Percentiles rank a stretch among this genome's conserved stretches.
phyloP scores from a whole-genome alignment of 2,797 vertebrate species.

The Lithobates sylvaticus region DNA sequence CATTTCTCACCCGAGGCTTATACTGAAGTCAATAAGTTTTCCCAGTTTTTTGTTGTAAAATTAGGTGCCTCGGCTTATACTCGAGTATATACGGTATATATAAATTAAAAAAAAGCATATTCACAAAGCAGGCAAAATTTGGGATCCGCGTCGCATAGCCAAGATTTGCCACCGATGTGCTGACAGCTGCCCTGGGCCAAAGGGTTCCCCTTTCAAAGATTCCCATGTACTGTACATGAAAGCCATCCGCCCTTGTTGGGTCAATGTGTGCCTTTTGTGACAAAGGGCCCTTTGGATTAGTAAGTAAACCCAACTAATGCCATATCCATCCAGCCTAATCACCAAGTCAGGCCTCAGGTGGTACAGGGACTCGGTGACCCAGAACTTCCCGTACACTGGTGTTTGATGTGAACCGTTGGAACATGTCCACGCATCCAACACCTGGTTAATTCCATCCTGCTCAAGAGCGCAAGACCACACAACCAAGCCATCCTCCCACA shows the following conservation, averaged over 20 bases:
- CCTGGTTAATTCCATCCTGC: conserved; percentile 34
- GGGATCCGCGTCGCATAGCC: too few relatives aligned
- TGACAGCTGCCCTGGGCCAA: too few relatives aligned
- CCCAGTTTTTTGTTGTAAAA: too few relatives aligned
- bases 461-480: not conserved
- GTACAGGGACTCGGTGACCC: conserved; percentile 14
- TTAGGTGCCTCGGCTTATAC: too few relatives aligned
- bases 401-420: not conserved
- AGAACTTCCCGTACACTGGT: not conserved
- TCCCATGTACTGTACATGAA: too few relatives aligned
- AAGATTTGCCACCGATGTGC: too few relatives aligned
- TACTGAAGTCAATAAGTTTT: too few relatives aligned
- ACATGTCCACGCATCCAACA: conserved; percentile 7
- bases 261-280: not conserved
- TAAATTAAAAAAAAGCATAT: too few relatives aligned
- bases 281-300: conserved; percentile 14
- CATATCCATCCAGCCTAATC: not conserved
- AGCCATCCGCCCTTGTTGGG: not conserved
- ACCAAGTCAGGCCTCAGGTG: not conserved
- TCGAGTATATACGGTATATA: too few relatives aligned
- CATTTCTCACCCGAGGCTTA: too few relatives aligned
- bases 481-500: not conserved
- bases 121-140: too few relatives aligned
- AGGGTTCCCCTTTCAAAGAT: too few relatives aligned
- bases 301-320: not conserved